Conservation (phyloP, 2,113 vertebrate genomes). For the Sigmodon hispidus region DNA sequence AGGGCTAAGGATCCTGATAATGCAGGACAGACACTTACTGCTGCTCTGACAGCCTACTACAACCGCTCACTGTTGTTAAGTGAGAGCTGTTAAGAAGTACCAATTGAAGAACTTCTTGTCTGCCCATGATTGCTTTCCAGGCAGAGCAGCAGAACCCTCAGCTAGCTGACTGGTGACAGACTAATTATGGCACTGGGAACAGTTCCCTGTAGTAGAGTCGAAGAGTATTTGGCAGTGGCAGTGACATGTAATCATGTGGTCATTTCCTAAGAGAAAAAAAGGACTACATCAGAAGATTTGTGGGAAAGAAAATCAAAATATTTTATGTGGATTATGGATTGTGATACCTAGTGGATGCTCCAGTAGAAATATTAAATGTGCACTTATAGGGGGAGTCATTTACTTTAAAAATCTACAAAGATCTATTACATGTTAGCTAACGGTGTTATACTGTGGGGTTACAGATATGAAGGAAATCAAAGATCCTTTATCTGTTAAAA, state of each 20-base stretch:
- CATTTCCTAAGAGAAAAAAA: constrained; percentile 1
- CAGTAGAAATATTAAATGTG: constrained; percentile 11
- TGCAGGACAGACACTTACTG: too few species aligned
- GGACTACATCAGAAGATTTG: background rate
- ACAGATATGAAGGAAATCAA: background rate
- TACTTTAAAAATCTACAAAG: background rate
- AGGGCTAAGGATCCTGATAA: background rate
- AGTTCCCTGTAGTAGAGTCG: background rate
- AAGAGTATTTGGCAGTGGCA: background rate
- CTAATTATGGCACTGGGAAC: background rate
- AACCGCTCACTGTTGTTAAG: background rate
- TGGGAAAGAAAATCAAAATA: background rate
- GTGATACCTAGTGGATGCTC: background rate
- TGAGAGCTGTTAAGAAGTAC: background rate
- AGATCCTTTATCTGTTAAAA: background rate
- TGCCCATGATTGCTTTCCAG: background rate
- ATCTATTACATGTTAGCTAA: background rate
- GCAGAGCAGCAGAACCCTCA: background rate
- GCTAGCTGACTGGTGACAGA: background rate
- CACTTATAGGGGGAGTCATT: background rate
- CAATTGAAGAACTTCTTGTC: background rate
- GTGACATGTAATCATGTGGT: background rate
- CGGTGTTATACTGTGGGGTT: background rate
- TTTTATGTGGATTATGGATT: background rate
- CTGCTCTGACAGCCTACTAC: background rate